Conservation (phyloP, 1,140 invertebrate genomes). For the Asbolus verrucosus region DNA sequence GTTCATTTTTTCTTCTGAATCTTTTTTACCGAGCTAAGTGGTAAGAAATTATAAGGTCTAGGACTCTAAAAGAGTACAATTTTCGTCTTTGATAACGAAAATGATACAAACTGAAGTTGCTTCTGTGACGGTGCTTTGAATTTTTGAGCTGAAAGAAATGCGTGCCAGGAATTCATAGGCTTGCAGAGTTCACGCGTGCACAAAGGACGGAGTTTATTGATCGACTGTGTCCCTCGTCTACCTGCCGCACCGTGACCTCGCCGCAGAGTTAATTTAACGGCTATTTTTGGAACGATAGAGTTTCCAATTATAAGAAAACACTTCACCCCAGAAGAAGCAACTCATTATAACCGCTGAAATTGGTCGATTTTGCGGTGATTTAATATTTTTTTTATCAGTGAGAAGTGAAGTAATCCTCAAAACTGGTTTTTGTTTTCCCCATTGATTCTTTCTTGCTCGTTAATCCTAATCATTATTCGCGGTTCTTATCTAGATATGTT, state of each 20-base stretch:
- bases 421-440: too few species aligned
- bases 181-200: conserved; percentile 42
- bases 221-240: conserved; percentile 49
- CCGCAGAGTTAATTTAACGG: conserved; percentile 43
- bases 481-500: too few species aligned
- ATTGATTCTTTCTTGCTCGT: too few species aligned
- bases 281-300: conserved; percentile 48
- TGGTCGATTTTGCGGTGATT: conserved; percentile 3
- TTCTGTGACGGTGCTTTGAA: conserved; percentile 4
- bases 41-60: too few species aligned
- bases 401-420: background rate
- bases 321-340: background rate
- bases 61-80: too few species aligned
- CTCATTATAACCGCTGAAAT: conserved; percentile 3
- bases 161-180: conserved; percentile 46
- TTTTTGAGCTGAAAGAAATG: conserved; percentile 34
- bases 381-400: background rate
- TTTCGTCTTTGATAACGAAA: too few species aligned
- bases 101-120: conserved; percentile 23
- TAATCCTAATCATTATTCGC: too few species aligned
- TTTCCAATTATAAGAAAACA: conserved; percentile 50
- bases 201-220: conserved; percentile 47
- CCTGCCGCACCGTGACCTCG: conserved; percentile 53
- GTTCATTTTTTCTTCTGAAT: too few species aligned
- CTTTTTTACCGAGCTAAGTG: too few species aligned